Evolutionary conservation across 2,113 vertebrate species (phyloP).

Genomic region (Siniperca knerii): DNA sequence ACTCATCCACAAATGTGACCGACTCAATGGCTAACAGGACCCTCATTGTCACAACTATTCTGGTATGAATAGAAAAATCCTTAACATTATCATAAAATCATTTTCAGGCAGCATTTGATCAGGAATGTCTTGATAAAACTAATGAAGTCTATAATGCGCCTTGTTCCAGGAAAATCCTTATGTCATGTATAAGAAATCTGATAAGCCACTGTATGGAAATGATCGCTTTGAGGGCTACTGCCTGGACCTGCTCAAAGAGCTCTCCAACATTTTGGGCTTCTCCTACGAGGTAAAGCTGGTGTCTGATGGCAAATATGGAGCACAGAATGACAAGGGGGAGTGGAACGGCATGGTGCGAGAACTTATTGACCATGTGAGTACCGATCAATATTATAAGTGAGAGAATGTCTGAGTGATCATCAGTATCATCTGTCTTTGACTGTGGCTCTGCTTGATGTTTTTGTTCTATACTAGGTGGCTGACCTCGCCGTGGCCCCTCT

Average conservation of each 20-base stretch:
- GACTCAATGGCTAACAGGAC: constrained; percentile 96
- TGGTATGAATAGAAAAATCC: constrained; percentile 76
- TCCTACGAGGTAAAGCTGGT: constrained; percentile 97
- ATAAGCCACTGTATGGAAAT: constrained; percentile 96
- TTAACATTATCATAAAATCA: neutral
- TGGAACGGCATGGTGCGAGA: constrained; percentile 99
- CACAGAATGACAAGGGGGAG: constrained; percentile 97
- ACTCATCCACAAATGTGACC: constrained; percentile 89
- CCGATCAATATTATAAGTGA: neutral
- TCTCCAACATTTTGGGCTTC: constrained; percentile 97
- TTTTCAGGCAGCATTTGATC: neutral
- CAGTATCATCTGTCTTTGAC: neutral
- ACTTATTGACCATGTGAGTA: constrained; percentile 97
- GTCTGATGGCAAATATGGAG: constrained; percentile 97
- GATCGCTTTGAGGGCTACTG: constrained; percentile 99
- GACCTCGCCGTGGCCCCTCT: constrained; percentile 97
- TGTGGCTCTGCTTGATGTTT: neutral
- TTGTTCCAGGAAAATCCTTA: constrained; percentile 94
- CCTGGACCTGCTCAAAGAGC: constrained; percentile 95
- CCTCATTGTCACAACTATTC: constrained; percentile 95
- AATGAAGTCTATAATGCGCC: neutral
- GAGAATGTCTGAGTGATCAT: neutral
- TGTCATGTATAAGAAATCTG: constrained; percentile 98
- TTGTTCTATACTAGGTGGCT: constrained; percentile 87
- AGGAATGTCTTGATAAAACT: neutral